A percentile compares a stretch with the other conserved stretches of the same genome.
These are phyloP conservation scores for Dolichopus griseipennis DNA, from an alignment of 2,888 invertebrate species.

Conservation along the genomic window DNA sequence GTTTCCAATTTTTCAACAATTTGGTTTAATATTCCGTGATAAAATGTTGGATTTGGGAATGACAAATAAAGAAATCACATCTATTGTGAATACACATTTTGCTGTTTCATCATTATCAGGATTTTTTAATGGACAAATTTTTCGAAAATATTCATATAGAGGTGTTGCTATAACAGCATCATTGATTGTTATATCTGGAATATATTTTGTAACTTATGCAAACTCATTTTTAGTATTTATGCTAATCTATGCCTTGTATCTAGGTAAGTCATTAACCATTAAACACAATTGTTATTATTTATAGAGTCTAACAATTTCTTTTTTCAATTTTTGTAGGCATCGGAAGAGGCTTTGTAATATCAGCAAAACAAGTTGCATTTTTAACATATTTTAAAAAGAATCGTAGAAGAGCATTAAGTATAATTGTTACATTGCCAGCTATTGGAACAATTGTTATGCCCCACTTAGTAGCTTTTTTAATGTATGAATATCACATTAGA, in stretches of 20 bases:
- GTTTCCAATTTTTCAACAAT: constrained; percentile 60
- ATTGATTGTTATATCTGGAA: constrained; percentile 50
- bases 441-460: constrained; percentile 66
- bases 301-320: neutral
- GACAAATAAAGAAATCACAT: constrained; percentile 56
- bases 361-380: constrained; percentile 60
- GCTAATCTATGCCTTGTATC: neutral
- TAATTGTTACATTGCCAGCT: constrained; percentile 63
- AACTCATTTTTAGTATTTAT: constrained; percentile 48
- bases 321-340: constrained; percentile 24
- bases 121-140: constrained; percentile 61
- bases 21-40: constrained; percentile 60
- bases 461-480: constrained; percentile 56
- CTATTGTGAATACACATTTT: constrained; percentile 62
- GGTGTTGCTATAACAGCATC: constrained; percentile 58
- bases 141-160: constrained; percentile 57
- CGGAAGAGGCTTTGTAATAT: constrained; percentile 57
- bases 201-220: constrained; percentile 54
- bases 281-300: neutral
- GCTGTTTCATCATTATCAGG: constrained; percentile 53
- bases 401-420: constrained; percentile 60
- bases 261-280: neutral
- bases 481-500: constrained; percentile 53
- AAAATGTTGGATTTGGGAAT: constrained; percentile 53
- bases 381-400: constrained; percentile 66